Evolutionary conservation across 2,797 vertebrate species (phyloP).

Genomic region (Halcyon badia): DNA sequence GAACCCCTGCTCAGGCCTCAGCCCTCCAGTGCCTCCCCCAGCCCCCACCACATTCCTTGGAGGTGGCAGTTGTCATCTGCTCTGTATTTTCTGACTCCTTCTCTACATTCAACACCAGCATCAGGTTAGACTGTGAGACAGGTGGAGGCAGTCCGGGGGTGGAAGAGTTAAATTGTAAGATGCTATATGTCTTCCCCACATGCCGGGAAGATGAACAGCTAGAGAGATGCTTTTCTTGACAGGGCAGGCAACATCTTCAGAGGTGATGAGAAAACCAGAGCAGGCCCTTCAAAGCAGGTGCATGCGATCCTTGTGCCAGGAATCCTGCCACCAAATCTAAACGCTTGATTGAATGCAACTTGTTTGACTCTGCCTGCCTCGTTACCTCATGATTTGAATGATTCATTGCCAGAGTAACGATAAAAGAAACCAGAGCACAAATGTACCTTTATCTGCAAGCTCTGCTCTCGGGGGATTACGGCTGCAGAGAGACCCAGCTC

Average conservation of each 20-base stretch:
- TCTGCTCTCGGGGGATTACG: not conserved
- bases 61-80: not conserved
- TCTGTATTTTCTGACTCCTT: not conserved
- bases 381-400: slow-evolving; percentile 3
- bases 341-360: not conserved
- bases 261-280: accelerated
- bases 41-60: not conserved
- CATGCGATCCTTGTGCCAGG: not conserved
- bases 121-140: not conserved
- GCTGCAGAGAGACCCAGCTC: not conserved
- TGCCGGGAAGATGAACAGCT: not conserved
- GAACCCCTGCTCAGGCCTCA: not conserved
- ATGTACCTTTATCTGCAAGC: not conserved
- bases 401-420: not conserved
- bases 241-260: not conserved
- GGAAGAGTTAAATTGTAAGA: not conserved
- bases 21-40: accelerated
- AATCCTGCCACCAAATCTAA: accelerated
- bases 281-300: not conserved
- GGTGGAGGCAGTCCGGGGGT: accelerated
- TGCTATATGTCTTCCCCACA: accelerated
- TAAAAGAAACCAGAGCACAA: not conserved
- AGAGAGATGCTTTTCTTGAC: accelerated
- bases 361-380: not conserved
- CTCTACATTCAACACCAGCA: accelerated